phyloP scores from a whole-genome alignment of 2,113 vertebrate species.

The Macrotus californicus region DNA sequence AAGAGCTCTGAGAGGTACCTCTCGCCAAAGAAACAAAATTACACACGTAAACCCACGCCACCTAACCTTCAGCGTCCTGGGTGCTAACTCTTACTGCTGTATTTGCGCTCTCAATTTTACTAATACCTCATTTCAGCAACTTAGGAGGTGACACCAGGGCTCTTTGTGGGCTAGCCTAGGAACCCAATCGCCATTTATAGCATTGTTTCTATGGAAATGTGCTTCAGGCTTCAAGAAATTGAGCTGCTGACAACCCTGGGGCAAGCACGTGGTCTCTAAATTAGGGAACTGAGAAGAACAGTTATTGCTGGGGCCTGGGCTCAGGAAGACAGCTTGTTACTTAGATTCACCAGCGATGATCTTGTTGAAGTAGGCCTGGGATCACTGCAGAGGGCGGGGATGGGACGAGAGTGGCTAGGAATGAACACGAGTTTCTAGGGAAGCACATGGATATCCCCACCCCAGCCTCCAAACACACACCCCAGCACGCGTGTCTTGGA shows the following conservation, averaged over 20 bases:
- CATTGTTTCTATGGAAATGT: constrained; percentile 72
- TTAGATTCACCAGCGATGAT: constrained; percentile 3
- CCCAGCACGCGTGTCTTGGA: neutral
- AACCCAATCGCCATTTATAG: constrained; percentile 66
- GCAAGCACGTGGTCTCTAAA: constrained; percentile 67
- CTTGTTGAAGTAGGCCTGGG: neutral
- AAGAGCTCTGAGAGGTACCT: constrained; percentile 22
- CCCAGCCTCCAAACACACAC: neutral
- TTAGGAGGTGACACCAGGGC: constrained; percentile 34
- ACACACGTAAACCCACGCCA: constrained; percentile 33
- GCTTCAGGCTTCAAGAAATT: constrained; percentile 62
- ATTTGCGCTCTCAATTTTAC: constrained; percentile 57
- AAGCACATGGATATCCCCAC: neutral
- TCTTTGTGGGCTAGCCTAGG: constrained; percentile 64
- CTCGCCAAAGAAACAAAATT: constrained; percentile 9
- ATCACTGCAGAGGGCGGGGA: neutral
- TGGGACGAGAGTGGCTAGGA: neutral
- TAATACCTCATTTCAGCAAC: constrained; percentile 44
- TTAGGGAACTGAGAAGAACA: constrained; percentile 69
- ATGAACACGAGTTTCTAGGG: neutral
- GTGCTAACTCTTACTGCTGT: neutral
- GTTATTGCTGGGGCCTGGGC: constrained; percentile 39
- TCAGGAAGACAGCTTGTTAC: constrained; percentile 21
- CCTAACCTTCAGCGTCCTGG: constrained; percentile 22
- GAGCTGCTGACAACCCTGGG: constrained; percentile 62